phyloP scores from a whole-genome alignment of 2,113 vertebrate genomes.

The Garra rufa region DNA sequence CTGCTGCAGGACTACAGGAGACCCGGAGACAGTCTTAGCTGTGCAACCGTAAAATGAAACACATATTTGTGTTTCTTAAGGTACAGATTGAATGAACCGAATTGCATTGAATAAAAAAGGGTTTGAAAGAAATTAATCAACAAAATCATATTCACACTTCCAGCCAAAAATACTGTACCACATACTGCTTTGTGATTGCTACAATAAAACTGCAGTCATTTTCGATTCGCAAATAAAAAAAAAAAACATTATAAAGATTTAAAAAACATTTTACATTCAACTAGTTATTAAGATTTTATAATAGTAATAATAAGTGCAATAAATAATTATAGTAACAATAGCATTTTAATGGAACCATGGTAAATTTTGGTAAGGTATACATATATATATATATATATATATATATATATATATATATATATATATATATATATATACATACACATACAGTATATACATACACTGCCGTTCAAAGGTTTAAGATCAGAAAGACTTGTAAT shows the following conservation, averaged over 20 bases:
- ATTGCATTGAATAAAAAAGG: neutral
- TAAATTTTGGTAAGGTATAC: too few species aligned
- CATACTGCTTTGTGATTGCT: neutral
- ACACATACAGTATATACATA: too few species aligned
- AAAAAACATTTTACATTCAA: too few species aligned
- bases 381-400: too few species aligned
- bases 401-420: too few species aligned
- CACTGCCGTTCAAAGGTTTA: too few species aligned
- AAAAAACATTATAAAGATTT: neutral
- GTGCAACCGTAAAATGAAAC: slow-evolving; percentile 36
- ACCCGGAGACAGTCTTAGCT: slow-evolving; percentile 21
- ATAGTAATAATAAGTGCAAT: neutral
- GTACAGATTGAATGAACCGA: neutral
- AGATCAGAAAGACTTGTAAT: too few species aligned
- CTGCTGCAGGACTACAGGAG: slow-evolving; percentile 42
- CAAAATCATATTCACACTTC: neutral
- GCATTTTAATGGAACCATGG: too few species aligned
- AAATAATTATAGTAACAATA: too few species aligned
- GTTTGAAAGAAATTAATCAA: neutral
- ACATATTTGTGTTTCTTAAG: slow-evolving; percentile 26
- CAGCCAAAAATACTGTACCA: neutral
- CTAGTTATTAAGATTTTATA: neutral
- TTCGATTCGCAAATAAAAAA: neutral
- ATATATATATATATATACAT: too few species aligned
- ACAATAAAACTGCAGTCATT: neutral